Base-by-base conservation (phyloP, 2,797 vertebrate genomes). In the Aphelocoma californica region DNA sequence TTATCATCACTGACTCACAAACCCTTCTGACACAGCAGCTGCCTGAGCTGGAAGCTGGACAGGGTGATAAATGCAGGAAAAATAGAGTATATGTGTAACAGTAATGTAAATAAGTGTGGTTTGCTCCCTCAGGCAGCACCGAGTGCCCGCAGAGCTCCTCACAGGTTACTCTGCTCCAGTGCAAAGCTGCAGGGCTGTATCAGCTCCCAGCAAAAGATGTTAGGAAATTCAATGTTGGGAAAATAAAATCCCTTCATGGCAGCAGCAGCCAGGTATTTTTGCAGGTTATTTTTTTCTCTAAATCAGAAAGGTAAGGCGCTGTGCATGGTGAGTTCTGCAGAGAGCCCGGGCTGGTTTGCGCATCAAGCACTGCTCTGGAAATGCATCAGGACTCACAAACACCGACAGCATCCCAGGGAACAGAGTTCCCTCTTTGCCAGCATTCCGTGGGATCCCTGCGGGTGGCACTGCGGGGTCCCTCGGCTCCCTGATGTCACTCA, bases 341-440 rank as follows among this genome's bases (percentile, higher is more conserved):
- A 32, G 48, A 67, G n/a, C 34, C 17, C 0, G 3, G 50, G 54
- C 13, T 3, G 40, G 3, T 34, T 5, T 13, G 81, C 3, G 14
- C 80, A 17, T 50, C 40, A 36, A 60, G 72, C 32, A 14, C 32
- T 1, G 72, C 74, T 11, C 36, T 21, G 73, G 14, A 11, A 36
- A 64, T 0, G 66, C 13, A 0, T 2, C 51, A 19, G 77, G 77
- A 53, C 60, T 18, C n/a, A 18, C 1, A 1, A 61, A 18, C 4
- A 0, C 28, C 3, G n/a, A 10, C 18, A 21, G 48, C 62, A 6
- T 29, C 24, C 3, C 2, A 0, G 50, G 74, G 44, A 62, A 25
- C n/a, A 15, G 25, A 60, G 32, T 1, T 80, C 44, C 60, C 42
- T 12, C 26, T 6, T 0, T 26, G 82, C 69, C 90, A n/a, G n/a